Base-by-base conservation (phyloP, 2,888 invertebrate genomes). In the Tinea pellionella region DNA sequence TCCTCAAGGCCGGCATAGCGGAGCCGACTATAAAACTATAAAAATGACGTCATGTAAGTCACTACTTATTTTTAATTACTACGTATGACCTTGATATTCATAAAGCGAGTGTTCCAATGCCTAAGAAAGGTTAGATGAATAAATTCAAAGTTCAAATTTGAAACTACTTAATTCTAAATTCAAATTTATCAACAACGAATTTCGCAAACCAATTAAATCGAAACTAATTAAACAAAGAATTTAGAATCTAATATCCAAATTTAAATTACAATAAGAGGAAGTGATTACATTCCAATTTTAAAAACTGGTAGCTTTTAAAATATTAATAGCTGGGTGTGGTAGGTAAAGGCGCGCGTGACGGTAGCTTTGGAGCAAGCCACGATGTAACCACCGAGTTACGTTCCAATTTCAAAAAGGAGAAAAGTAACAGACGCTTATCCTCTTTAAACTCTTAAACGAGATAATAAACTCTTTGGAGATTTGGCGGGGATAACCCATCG, bases 251-350 rank as follows among this genome's bases (percentile, higher is more conserved):
- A 47, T 47, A 2, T 47, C 47, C 16, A 47, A 47, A 47, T 47
- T 11, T 47, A 47, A 47, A 16, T 47, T 37, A 37, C 37, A 47
- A 47, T 47, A 47, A 47, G 18, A 15, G 47, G 47, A 47, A 47
- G 47, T 47, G 47, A 47, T 47, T 47, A 47, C 47, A 18, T 47
- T 47, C 47, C 16, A 47, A 8, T n/a, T 47, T 47, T 37, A 37
- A 47, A 47, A 47, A 47, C 47, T 47, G 47, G 47, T 47, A 47
- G 47, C 47, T 47, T 47, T 47, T 47, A 16, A 15, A 47, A 47
- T 16, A 47, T 47, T 47, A 47, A 47, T 47, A 3, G 47, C 47
- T 15, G 47, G 47, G 47, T 16, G 47, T 47, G 47, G 47, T 18
- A 9, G 47, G 47, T 18, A 9, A 37, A 15, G 47, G 47, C 47